phyloP scores from a whole-genome alignment of 2,888 invertebrate species.

The Pollenia amentaria region DNA sequence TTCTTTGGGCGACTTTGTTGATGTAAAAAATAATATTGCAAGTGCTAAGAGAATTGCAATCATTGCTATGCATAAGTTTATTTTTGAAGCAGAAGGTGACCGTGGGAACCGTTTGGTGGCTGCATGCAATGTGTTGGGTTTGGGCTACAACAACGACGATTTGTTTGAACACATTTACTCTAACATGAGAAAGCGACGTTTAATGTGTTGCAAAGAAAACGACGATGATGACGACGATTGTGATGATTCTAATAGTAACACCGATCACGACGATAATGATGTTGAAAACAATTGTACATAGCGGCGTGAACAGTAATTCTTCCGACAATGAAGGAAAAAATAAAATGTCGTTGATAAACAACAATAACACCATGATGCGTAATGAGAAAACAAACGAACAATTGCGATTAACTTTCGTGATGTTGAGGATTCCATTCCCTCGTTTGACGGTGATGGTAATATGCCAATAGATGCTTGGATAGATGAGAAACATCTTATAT shows the following conservation, averaged over 20 bases:
- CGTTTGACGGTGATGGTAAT: slow-evolving; percentile 49
- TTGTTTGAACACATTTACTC: slow-evolving; percentile 34
- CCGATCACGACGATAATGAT: too few relatives aligned
- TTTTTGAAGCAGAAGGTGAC: slow-evolving; percentile 46
- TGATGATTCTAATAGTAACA: neutral
- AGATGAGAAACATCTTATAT: too few relatives aligned
- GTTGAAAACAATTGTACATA: too few relatives aligned
- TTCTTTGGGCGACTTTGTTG: too few relatives aligned
- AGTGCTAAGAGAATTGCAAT: slow-evolving; percentile 12
- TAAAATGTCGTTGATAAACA: neutral
- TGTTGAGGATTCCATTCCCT: slow-evolving; percentile 63
- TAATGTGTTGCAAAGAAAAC: slow-evolving; percentile 14
- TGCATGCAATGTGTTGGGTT: slow-evolving; percentile 39
- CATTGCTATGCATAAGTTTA: slow-evolving; percentile 28
- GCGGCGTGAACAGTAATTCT: too few relatives aligned
- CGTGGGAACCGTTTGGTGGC: slow-evolving; percentile 37
- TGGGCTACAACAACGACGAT: slow-evolving; percentile 26
- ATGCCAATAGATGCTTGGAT: slow-evolving; percentile 51
- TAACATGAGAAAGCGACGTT: neutral
- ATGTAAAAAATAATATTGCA: too few relatives aligned
- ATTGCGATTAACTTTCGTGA: slow-evolving; percentile 60
- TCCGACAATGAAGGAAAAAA: too few relatives aligned
- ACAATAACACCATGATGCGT: too few relatives aligned
- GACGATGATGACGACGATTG: slow-evolving; percentile 32
- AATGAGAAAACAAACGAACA: neutral